phyloP scores from a whole-genome alignment of 2,113 vertebrate genomes.

The Lophochroa leadbeateri region DNA sequence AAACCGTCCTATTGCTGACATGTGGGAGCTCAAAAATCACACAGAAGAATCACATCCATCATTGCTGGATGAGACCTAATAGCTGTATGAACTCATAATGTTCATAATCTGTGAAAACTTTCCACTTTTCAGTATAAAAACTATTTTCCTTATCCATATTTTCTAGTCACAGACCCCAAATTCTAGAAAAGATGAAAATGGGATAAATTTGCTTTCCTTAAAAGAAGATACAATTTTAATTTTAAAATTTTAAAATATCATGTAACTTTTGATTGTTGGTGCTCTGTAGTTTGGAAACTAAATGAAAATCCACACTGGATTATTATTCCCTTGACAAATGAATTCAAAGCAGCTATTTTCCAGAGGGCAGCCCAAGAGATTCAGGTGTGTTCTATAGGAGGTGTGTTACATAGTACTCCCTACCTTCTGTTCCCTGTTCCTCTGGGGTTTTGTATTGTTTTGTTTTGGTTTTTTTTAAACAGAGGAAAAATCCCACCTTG shows the following conservation, averaged over 20 bases:
- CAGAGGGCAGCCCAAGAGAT: not conserved
- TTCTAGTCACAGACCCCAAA: not conserved
- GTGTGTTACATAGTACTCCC: not conserved
- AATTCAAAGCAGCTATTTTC: not conserved
- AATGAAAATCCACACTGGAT: not conserved
- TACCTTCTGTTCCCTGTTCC: not conserved
- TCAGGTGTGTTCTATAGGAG: not conserved
- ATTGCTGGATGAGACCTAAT: not conserved
- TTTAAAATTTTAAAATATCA: not conserved
- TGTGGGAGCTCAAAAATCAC: not conserved
- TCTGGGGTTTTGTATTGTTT: not conserved
- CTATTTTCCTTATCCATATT: not conserved
- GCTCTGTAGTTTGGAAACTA: not conserved
- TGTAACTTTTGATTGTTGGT: not conserved
- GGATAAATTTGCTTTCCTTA: not conserved
- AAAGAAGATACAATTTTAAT: not conserved
- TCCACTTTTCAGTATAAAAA: not conserved
- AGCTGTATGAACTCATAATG: not conserved
- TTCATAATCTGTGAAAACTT: not conserved
- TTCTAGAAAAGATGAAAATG: not conserved
- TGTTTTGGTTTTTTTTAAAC: not conserved
- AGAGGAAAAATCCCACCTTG: not conserved
- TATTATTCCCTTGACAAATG: not conserved
- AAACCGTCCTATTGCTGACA: not conserved
- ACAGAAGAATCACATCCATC: not conserved